Evolutionary conservation across 2,797 vertebrate species (phyloP), one percentile per base, ranked within the genome.

Genomic region (Gallinago stenura): DNA sequence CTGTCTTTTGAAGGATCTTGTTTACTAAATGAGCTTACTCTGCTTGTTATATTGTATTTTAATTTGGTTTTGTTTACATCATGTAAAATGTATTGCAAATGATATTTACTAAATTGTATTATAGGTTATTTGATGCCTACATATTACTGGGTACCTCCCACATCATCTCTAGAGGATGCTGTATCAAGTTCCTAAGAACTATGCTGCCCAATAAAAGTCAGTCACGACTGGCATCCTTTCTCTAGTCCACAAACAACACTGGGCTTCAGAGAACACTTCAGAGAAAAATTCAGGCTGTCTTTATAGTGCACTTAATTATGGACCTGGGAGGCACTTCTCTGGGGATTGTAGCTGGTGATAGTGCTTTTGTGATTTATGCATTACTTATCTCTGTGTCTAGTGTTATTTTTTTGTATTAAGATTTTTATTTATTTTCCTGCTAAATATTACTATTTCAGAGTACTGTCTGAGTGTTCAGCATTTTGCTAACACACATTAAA

Each of bases 11-110:
- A 95, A 97, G 75, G 69, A 91, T 95, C 62, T 93, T 97, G 48
- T 96, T 98, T 98, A 88, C 89, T 57, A 94, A 97, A 95, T 88
- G 85, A 94, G 64, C n/a, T 92, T 96, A 89, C 28, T 24, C 43
- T 77, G 78, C 76, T 62, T 92, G 37, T 68, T 95, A 64, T 61
- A 93, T 87, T 97, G 76, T 88, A 95, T 94, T 96, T 95, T 92
- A 95, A 96, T 96, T 97, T 89, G 83, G 66, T 90, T 97, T 96
- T 97, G 62, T 97, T 97, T 97, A 90, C 57, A 95, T 88, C 53
- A 56, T 90, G 66, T 93, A 95, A 89, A 98, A 89, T 51, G 35
- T 79, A 97, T 93, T 89, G 88, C 35, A 80, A 80, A 70, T 89
- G 35, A 87, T 91, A 90, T 89, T 97, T 94, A 61, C 51, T 91